Evolutionary conservation across 37 sponge, comb jelly and placozoan species (phyloP), one percentile per base, ranked within the genome.

Genomic region (Ephydatia muelleri): DNA sequence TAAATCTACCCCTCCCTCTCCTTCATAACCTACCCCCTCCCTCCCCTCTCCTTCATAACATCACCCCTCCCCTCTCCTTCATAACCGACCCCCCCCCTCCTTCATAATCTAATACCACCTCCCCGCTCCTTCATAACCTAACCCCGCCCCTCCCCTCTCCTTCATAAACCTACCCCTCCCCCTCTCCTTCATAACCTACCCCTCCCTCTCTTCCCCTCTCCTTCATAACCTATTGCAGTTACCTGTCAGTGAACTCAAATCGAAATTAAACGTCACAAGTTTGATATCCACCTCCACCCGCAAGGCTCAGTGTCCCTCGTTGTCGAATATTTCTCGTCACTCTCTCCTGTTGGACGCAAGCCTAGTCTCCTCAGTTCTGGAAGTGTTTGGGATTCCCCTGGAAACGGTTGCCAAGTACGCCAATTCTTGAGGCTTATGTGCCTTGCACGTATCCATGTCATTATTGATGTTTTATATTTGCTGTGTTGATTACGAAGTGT

Each of bases 301-400:
- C 86, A 87, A 26, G 94, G 94, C 26, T 27, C 67, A 30, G 25
- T 88, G 13, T 40, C 80, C 12, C 40, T 94, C 21, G 35, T 87
- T 19, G 22, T 94, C 13, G 90, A 94, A 67, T 90, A 94, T 80
- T 93, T 84, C 73, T 34, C 83, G 28, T 87, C 73, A 77, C 65
- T 82, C 14, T 88, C 88, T 5, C 70, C 91, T 35, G 65, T 86
- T 37, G 82, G 40, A 2, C 87, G 86, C 29, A 86, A 86, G 37
- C 90, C 92, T 5, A 75, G 82, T 43, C 67, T 95, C 30, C 76
- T 88, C 38, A 91, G 90, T 36, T 91, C 96, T 69, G 94, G 94
- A n/a, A 0, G 91, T 95, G 29, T 95, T 95, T 70, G 91, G 94
- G 9, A 88, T 93, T 4, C 91, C 86, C 26, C 76, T 95, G 38